Conservation (phyloP, 2,797 vertebrate species). For the Liparis tanakae region DNA sequence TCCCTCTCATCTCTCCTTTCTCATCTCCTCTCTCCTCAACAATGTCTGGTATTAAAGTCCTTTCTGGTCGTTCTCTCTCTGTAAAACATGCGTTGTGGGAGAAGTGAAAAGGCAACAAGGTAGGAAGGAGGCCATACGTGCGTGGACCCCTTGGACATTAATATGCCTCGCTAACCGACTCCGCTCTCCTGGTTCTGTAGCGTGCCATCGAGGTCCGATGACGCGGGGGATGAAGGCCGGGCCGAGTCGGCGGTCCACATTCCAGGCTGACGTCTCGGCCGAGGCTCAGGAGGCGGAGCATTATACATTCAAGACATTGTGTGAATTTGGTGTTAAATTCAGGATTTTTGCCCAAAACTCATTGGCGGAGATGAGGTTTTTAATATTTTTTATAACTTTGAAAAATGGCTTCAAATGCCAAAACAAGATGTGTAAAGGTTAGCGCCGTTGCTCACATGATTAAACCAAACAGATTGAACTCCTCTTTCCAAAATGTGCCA, state of each 20-base stretch:
- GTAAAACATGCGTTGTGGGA: too few relatives aligned
- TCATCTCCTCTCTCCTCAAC: too few relatives aligned
- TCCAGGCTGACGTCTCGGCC: too few relatives aligned
- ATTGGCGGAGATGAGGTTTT: background rate
- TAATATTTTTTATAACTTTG: background rate
- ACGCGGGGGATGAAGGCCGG: background rate
- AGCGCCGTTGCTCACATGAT: background rate
- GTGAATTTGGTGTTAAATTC: background rate
- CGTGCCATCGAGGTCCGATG: background rate
- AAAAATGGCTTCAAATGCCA: background rate
- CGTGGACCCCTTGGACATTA: too few relatives aligned
- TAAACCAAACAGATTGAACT: background rate
- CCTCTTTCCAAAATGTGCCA: slow-evolving; percentile 4
- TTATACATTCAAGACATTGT: background rate
- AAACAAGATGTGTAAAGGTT: background rate
- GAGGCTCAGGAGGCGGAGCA: background rate
- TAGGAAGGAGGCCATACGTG: too few relatives aligned
- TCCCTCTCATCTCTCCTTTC: too few relatives aligned
- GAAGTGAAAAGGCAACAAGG: too few relatives aligned
- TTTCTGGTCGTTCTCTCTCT: too few relatives aligned
- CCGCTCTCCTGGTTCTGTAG: background rate
- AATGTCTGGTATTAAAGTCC: too few relatives aligned
- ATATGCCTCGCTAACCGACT: background rate
- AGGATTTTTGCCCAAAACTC: background rate
- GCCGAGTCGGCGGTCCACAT: too few relatives aligned